phyloP scores from a whole-genome alignment of 2,888 invertebrate species.

The Tiliacea aurago region DNA sequence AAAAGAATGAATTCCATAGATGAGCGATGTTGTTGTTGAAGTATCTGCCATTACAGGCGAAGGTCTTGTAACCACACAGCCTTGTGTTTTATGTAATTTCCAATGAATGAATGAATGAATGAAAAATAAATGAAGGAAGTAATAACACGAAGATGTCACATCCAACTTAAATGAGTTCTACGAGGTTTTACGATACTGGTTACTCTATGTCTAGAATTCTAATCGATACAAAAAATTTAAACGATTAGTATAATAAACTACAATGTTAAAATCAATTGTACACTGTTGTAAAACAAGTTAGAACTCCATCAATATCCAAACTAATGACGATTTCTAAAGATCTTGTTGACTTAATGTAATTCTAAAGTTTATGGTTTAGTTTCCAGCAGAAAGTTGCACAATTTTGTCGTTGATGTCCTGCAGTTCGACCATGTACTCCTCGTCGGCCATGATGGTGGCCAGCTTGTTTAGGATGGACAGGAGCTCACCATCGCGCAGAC shows the following conservation, averaged over 20 bases:
- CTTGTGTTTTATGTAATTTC: not conserved
- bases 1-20: not conserved
- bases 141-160: conserved; percentile 14
- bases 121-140: not conserved
- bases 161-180: conserved; percentile 25
- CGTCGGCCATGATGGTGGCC: conserved; percentile 93
- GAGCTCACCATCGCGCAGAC: conserved; percentile 92
- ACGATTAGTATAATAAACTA: conserved; percentile 29
- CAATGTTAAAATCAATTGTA: conserved; percentile 9
- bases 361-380: conserved; percentile 61
- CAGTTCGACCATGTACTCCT: conserved; percentile 94
- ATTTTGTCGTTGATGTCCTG: conserved; percentile 94
- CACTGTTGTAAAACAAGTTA: conserved; percentile 28
- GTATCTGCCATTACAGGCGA: not conserved
- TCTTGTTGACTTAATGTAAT: conserved; percentile 5
- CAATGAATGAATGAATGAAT: not conserved
- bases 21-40: not conserved
- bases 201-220: conserved; percentile 19
- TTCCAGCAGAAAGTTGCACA: conserved; percentile 85
- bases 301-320: conserved; percentile 45
- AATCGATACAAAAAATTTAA: conserved; percentile 22
- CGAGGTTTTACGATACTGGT: conserved; percentile 27
- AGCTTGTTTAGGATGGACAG: conserved; percentile 92
- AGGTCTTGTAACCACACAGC: not conserved
- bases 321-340: not conserved